A percentile compares a stretch with the other conserved stretches of the same genome.
Evolutionary conservation across 2,797 vertebrate genomes (phyloP).

Genomic region (Choloepus didactylus): DNA sequence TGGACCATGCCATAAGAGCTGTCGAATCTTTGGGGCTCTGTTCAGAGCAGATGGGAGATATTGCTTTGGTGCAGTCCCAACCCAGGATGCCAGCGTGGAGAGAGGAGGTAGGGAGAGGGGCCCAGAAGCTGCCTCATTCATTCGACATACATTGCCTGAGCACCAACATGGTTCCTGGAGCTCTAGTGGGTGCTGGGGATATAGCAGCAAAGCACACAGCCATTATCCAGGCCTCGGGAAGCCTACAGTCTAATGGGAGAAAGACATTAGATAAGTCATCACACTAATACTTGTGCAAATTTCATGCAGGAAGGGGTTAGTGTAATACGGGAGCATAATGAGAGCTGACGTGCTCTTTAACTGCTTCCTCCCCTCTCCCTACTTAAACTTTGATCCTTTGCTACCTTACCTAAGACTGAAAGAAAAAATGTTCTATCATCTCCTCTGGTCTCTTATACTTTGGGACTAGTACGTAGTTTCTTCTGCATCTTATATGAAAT

Average conservation of each 20-base stretch:
- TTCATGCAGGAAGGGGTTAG: background rate
- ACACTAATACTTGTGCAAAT: background rate
- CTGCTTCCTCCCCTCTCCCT: background rate
- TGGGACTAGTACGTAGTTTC: background rate
- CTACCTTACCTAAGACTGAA: background rate
- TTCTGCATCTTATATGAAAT: constrained; percentile 16
- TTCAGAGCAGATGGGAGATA: background rate
- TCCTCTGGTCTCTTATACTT: background rate
- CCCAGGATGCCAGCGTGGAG: background rate
- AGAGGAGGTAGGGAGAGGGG: background rate
- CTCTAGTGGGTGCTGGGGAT: background rate
- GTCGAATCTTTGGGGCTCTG: background rate
- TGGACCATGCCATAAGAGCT: background rate
- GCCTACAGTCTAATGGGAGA: background rate
- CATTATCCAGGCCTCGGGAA: background rate
- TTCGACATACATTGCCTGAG: background rate
- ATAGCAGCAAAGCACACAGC: background rate
- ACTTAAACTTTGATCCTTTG: background rate
- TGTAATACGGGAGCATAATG: background rate
- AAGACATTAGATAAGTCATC: background rate
- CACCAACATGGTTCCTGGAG: background rate
- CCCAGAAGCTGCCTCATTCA: accelerated
- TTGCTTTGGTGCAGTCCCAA: background rate
- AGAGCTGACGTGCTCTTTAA: background rate
- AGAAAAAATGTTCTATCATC: background rate